Evolutionary conservation across 2,797 vertebrate genomes (phyloP).

Genomic region (Streptopelia turtur): DNA sequence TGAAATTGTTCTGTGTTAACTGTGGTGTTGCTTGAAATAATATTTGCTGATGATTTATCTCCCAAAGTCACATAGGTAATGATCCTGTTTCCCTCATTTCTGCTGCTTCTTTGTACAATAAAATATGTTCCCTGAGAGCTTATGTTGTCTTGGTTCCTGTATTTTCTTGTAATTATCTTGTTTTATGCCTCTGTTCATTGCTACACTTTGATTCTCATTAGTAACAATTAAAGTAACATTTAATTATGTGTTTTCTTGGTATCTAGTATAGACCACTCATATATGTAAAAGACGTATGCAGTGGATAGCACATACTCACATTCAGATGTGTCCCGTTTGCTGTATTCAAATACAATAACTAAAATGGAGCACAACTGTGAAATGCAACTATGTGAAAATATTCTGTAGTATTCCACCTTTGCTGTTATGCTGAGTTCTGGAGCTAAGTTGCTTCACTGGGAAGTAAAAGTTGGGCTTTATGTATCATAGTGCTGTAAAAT

Average conservation of each 20-base stretch:
- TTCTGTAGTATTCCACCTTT: background rate
- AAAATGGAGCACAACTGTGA: background rate
- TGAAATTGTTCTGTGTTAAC: background rate
- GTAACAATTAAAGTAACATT: background rate
- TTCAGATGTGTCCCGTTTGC: background rate
- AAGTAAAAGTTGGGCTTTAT: background rate
- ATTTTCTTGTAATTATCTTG: background rate
- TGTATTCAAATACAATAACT: background rate
- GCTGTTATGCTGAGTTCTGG: background rate
- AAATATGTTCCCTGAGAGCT: background rate
- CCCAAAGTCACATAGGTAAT: conserved; percentile 45
- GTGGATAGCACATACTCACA: background rate
- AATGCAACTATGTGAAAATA: background rate
- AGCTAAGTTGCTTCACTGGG: background rate
- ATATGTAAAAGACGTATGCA: background rate
- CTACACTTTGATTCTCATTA: background rate
- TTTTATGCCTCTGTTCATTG: background rate
- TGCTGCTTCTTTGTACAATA: background rate
- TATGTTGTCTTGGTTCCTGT: background rate
- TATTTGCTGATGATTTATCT: conserved; percentile 56
- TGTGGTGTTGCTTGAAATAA: conserved; percentile 21
- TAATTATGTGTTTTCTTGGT: background rate
- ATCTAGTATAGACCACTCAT: background rate
- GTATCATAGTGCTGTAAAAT: background rate
- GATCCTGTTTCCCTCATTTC: conserved; percentile 43